Conservation (phyloP, 1,140 invertebrate species). For the Halyomorpha halys region DNA sequence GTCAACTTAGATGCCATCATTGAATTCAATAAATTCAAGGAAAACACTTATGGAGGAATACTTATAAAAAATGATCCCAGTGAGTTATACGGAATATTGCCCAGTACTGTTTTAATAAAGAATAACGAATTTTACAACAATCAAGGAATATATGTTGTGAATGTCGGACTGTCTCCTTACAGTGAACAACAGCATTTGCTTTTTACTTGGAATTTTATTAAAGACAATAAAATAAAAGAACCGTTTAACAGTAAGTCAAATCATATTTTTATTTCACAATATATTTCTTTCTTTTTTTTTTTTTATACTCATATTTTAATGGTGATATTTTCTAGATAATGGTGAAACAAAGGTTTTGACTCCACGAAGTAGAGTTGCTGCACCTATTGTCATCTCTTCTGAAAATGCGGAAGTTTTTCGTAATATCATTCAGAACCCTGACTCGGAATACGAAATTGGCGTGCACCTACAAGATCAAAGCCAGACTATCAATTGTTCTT, state of each 20-base stretch:
- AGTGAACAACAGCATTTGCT: conserved; percentile 65
- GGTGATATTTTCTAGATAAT: conserved; percentile 25
- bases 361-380: conserved; percentile 77
- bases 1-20: conserved; percentile 69
- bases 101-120: conserved; percentile 61
- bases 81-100: conserved; percentile 59
- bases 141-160: conserved; percentile 74
- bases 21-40: conserved; percentile 78
- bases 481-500: conserved; percentile 83
- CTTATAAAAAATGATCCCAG: conserved; percentile 72
- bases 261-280: background rate
- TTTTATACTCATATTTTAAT: background rate
- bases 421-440: conserved; percentile 87
- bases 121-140: conserved; percentile 86
- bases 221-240: conserved; percentile 77
- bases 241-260: conserved; percentile 52
- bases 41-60: conserved; percentile 71
- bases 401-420: conserved; percentile 81
- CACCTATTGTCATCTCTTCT: conserved; percentile 77
- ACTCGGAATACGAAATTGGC: conserved; percentile 85
- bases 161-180: conserved; percentile 76
- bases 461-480: conserved; percentile 91
- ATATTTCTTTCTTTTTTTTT: background rate
- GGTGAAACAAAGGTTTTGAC: conserved; percentile 51
- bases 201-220: conserved; percentile 82